These are phyloP conservation scores for Rhynchonema sp. DNA, from an alignment of 2,888 invertebrate genomes.

Conservation along the genomic window DNA sequence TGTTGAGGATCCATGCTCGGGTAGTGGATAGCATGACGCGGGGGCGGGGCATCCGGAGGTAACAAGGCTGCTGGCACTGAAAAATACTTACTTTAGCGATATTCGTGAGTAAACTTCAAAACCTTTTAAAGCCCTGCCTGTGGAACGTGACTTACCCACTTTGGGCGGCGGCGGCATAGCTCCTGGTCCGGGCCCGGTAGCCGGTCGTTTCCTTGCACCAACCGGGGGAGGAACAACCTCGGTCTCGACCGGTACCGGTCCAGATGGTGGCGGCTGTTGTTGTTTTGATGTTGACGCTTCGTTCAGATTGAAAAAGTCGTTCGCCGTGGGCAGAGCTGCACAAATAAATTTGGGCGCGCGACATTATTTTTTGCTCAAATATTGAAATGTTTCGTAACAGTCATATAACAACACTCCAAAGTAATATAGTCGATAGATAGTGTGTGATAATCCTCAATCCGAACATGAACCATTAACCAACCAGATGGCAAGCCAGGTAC, in stretches of 20 bases:
- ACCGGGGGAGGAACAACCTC: neutral
- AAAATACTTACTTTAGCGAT: neutral
- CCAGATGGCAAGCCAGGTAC: slow-evolving; percentile 55
- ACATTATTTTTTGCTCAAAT: too few species aligned
- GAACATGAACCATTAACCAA: too few species aligned
- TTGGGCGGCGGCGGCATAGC: slow-evolving; percentile 6
- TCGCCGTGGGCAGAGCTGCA: neutral
- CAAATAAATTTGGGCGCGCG: too few species aligned
- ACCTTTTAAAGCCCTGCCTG: slow-evolving; percentile 19
- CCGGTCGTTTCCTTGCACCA: neutral
- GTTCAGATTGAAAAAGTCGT: neutral
- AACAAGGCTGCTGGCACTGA: slow-evolving; percentile 14
- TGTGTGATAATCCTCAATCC: too few species aligned
- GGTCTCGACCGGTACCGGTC: neutral
- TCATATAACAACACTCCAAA: too few species aligned
- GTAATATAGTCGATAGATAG: too few species aligned
- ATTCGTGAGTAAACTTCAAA: slow-evolving; percentile 1
- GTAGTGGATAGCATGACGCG: slow-evolving; percentile 51
- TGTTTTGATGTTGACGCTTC: neutral
- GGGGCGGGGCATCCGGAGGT: slow-evolving; percentile 34
- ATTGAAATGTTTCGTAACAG: too few species aligned
- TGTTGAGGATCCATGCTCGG: slow-evolving; percentile 84
- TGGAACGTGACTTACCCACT: slow-evolving; percentile 8
- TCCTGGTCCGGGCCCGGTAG: too few species aligned
- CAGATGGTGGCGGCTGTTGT: neutral